phyloP scores from a whole-genome alignment of 2,797 vertebrate species.

The Champsocephalus gunnari region DNA sequence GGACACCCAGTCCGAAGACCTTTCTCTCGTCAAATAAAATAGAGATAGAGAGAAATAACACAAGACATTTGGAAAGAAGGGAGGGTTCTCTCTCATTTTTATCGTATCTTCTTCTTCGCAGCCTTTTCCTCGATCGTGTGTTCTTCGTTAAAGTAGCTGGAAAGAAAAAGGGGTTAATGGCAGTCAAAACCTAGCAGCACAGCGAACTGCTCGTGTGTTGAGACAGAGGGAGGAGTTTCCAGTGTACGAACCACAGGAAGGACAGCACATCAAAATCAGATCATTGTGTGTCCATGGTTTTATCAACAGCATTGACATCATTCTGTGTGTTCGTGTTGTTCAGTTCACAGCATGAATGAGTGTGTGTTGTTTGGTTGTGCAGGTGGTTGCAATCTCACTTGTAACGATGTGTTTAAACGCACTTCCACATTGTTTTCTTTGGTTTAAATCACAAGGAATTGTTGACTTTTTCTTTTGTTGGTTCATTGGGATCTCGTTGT shows the following conservation, averaged over 20 bases:
- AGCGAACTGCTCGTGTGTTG: constrained; percentile 10
- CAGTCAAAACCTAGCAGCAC: constrained; percentile 42
- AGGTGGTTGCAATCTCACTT: constrained; percentile 27
- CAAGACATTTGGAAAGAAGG: constrained; percentile 39
- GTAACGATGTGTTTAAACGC: constrained; percentile 8
- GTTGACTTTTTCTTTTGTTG: constrained; percentile 16
- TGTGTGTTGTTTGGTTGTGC: neutral
- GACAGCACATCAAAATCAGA: constrained; percentile 26
- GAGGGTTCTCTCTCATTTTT: constrained; percentile 38
- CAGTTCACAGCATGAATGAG: constrained; percentile 4
- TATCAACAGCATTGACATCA: constrained; percentile 5
- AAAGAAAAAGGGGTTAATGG: constrained; percentile 67
- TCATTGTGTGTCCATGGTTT: constrained; percentile 1
- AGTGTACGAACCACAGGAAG: constrained; percentile 44
- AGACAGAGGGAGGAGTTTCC: constrained; percentile 28
- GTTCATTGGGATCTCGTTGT: constrained; percentile 31
- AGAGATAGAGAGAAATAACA: constrained; percentile 44
- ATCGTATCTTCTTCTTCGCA: constrained; percentile 24
- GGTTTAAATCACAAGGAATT: constrained; percentile 34
- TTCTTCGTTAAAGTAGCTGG: constrained; percentile 65
- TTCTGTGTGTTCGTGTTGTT: neutral
- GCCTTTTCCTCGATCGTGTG: constrained; percentile 14
- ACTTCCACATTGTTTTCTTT: constrained; percentile 6
- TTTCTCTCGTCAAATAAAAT: constrained; percentile 58
- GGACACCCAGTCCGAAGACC: constrained; percentile 55